Evolutionary conservation across 2,888 invertebrate species (phyloP), one percentile per base, ranked within the genome.

Genomic region (Homarus gammarus): DNA sequence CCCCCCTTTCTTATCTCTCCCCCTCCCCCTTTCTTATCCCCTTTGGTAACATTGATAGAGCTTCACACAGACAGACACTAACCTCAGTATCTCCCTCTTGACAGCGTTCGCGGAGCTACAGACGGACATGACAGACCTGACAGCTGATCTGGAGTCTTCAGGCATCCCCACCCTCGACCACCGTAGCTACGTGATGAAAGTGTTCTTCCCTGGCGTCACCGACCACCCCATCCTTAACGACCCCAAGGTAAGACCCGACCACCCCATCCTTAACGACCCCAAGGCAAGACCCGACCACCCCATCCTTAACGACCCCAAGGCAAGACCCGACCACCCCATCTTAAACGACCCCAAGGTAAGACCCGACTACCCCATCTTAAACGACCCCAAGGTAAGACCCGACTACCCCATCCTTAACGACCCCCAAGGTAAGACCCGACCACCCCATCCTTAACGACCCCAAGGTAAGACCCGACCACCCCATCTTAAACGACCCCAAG

Each of bases 71-170:
- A 44, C 44, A 8, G 44, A 44, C 12, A 44, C 44, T 44, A 44
- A 44, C 44, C 44, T 44, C 12, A 44, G 44, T 44, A 10, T 44
- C 44, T 18, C 56, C 22, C 18, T 56, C 15, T 2, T 56, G 31
- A 2, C 75, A 95, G 99, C 99, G 51, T 99, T 99, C 95, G 99
- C 99, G 49, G 99, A 99, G 94, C 95, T 99, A 85, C 99, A 99
- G 95, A 99, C 99, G 18, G 99, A 99, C 94, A 99, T 99, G 97
- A 98, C 98, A 91, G 99, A 99, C 94, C 95, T 99, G 93, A 99
- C 98, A 89, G 98, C 98, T 31, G 99, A 99, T 95, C 92, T 95
- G 64, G 98, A 98, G 94, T 97, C 97, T 93, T 97, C 98, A 18
- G 99, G 99, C 12, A 99, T 99, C 93, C 99, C 99, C 5, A 98